Conservation (phyloP, 2,888 invertebrate species). For the Pollenia angustigena region DNA sequence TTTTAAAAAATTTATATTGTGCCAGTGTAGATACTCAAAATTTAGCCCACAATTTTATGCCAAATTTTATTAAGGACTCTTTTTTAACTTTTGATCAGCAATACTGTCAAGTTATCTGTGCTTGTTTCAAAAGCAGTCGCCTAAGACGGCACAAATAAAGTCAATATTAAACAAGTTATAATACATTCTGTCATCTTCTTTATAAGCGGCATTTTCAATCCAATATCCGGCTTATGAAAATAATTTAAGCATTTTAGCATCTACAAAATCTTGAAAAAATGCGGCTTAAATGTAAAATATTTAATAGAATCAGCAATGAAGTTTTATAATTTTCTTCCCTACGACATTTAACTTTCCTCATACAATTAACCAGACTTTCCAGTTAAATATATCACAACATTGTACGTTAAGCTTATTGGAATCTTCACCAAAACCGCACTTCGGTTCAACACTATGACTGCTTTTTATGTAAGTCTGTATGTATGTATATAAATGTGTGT, state of each 20-base stretch:
- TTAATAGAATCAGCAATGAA: conserved; percentile 45
- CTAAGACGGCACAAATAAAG: no score
- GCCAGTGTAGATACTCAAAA: no score
- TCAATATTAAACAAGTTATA: neutral
- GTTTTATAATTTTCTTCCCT: conserved; percentile 14
- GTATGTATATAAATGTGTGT: neutral
- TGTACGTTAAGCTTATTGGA: conserved; percentile 77
- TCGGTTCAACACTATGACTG: conserved; percentile 58
- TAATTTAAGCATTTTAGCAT: conserved; percentile 76
- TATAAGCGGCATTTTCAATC: conserved; percentile 78
- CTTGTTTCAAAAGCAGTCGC: no score
- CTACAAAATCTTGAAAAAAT: conserved; percentile 10
- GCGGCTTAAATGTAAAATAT: conserved; percentile 6
- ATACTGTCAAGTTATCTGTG: no score
- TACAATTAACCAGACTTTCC: conserved; percentile 41
- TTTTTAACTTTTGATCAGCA: no score
- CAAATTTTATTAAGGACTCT: no score
- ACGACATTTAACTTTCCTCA: conserved; percentile 38
- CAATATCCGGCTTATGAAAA: conserved; percentile 82
- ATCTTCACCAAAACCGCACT: conserved; percentile 67
- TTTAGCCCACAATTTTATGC: no score
- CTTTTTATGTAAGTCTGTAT: neutral
- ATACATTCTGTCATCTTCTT: conserved; percentile 43
- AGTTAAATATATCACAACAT: conserved; percentile 61
- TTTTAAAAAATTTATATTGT: no score